Percentiles rank a stretch among this genome's conserved stretches.
These are phyloP conservation scores for Teinopalpus imperialis DNA, from an alignment of 2,888 invertebrate genomes.

Conservation along the genomic window DNA sequence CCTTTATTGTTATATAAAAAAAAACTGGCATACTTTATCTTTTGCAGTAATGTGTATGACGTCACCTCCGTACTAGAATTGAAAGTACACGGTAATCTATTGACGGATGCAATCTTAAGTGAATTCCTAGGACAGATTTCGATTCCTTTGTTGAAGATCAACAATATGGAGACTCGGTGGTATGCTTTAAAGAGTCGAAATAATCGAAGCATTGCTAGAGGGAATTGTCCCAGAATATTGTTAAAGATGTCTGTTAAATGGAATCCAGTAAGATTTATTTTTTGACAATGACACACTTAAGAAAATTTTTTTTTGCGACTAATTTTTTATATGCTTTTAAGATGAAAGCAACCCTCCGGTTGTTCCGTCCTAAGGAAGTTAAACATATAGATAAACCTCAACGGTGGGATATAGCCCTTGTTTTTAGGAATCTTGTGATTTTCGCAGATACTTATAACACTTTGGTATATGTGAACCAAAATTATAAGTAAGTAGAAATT, in stretches of 20 bases:
- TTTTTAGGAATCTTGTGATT: slow-evolving; percentile 63
- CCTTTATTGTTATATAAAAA: background rate
- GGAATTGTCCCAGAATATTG: slow-evolving; percentile 64
- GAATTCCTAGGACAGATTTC: slow-evolving; percentile 60
- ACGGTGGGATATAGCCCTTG: slow-evolving; percentile 57
- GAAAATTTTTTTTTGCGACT: background rate
- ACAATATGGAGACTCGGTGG: slow-evolving; percentile 57
- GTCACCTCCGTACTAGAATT: slow-evolving; percentile 63
- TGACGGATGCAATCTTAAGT: slow-evolving; percentile 42
- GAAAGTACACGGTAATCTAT: slow-evolving; percentile 56
- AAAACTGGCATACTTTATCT: background rate
- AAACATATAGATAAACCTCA: slow-evolving; percentile 56
- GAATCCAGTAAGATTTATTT: slow-evolving; percentile 59
- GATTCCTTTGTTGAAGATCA: slow-evolving; percentile 61
- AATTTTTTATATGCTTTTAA: slow-evolving; percentile 28
- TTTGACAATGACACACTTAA: no score
- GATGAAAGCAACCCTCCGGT: slow-evolving; percentile 59
- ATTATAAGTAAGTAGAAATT: slow-evolving; percentile 53
- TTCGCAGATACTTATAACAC: slow-evolving; percentile 49
- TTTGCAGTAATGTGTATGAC: slow-evolving; percentile 67
- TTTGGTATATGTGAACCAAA: slow-evolving; percentile 49
- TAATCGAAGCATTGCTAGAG: slow-evolving; percentile 55
- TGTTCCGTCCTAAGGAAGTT: slow-evolving; percentile 62
- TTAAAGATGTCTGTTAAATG: slow-evolving; percentile 61
- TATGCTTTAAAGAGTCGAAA: slow-evolving; percentile 61